phyloP scores from a whole-genome alignment of 2,888 invertebrate genomes.

The Drosophila kuntzei region DNA sequence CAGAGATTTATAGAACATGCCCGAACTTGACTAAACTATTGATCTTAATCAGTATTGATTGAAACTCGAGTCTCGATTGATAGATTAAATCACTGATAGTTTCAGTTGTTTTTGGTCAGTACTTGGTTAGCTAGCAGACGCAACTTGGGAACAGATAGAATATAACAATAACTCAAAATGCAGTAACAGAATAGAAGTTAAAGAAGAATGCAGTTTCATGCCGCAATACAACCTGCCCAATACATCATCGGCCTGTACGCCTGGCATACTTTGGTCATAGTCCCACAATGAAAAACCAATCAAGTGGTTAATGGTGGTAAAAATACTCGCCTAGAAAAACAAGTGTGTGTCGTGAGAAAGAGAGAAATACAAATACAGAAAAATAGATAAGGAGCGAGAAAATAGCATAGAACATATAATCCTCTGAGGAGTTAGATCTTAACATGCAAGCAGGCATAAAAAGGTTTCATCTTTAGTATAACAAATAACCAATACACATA shows the following conservation, averaged over 20 bases:
- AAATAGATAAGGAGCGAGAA: slow-evolving; percentile 13
- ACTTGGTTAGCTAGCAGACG: slow-evolving; percentile 9
- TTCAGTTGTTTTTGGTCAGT: slow-evolving; percentile 3
- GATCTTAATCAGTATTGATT: not conserved
- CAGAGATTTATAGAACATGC: too few species aligned
- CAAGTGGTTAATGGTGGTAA: slow-evolving; percentile 91
- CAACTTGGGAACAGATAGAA: slow-evolving; percentile 7
- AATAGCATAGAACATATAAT: slow-evolving; percentile 5
- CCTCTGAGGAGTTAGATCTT: slow-evolving; percentile 15
- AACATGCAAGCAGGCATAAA: slow-evolving; percentile 40
- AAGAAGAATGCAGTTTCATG: slow-evolving; percentile 54
- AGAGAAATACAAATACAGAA: slow-evolving; percentile 32
- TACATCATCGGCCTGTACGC: slow-evolving; percentile 92
- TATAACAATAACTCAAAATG: slow-evolving; percentile 44
- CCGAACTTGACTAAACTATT: not conserved
- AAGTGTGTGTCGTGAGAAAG: slow-evolving; percentile 54
- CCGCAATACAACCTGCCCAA: slow-evolving; percentile 91
- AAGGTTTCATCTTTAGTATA: slow-evolving; percentile 6
- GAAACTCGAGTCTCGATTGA: not conserved
- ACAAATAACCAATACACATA: slow-evolving; percentile 23
- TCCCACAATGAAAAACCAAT: slow-evolving; percentile 92
- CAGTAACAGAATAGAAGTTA: slow-evolving; percentile 39
- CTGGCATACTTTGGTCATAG: slow-evolving; percentile 92
- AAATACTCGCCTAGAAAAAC: slow-evolving; percentile 88
- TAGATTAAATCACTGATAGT: not conserved